Percentiles rank a stretch among this genome's conserved stretches.
Evolutionary conservation across 2,888 invertebrate species (phyloP).

Genomic region (Tetragonisca angustula): DNA sequence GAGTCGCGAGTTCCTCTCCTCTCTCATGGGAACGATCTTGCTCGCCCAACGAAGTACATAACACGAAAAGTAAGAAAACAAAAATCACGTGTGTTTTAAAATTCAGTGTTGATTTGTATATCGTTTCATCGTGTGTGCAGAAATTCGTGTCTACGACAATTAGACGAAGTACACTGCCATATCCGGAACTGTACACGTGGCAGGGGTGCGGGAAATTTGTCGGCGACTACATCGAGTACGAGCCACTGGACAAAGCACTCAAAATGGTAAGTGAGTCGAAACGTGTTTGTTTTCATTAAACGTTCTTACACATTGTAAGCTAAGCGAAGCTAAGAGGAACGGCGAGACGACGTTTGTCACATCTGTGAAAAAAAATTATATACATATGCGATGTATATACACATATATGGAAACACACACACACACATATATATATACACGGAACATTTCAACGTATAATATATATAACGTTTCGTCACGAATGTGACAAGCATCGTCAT

Average conservation of each 20-base stretch:
- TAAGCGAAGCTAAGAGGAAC: constrained; percentile 32
- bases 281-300: constrained; percentile 9
- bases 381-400: no score
- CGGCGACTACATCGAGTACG: constrained; percentile 91
- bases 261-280: constrained; percentile 87
- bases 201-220: constrained; percentile 90
- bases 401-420: no score
- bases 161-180: constrained; percentile 90
- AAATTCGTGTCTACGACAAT: constrained; percentile 96
- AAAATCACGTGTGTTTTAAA: constrained; percentile 44
- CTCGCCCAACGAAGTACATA: constrained; percentile 18
- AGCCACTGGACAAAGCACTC: constrained; percentile 88
- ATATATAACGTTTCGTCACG: constrained; percentile 41
- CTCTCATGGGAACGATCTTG: constrained; percentile 34
- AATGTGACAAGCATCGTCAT: constrained; percentile 53
- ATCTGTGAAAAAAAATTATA: no score
- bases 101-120: constrained; percentile 35
- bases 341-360: no score
- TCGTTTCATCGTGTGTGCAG: constrained; percentile 83
- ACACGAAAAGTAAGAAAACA: constrained; percentile 13
- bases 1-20: neutral
- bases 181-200: constrained; percentile 89
- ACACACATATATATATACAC: no score
- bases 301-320: constrained; percentile 24
- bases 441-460: constrained; percentile 21